Evolutionary conservation across 2,888 invertebrate genomes (phyloP).

Genomic region (Selenia dentaria): DNA sequence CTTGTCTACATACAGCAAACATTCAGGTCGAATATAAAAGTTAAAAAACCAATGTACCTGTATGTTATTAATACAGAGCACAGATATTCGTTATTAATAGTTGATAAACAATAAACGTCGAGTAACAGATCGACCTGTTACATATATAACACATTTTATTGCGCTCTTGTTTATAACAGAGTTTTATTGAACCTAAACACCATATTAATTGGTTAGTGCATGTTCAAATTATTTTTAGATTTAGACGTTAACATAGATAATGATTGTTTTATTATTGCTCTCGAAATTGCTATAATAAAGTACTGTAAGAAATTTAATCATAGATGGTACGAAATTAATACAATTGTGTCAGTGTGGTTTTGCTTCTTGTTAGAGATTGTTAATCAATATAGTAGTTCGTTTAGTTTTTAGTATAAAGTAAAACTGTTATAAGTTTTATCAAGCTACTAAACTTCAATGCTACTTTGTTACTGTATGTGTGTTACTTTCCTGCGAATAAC

Average conservation of each 20-base stretch:
- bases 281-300: conserved; percentile 15
- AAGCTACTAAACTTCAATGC: too few species aligned
- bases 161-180: conserved; percentile 32
- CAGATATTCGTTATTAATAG: conserved; percentile 25
- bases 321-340: background rate
- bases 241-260: conserved; percentile 17
- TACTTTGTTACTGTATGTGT: too few species aligned
- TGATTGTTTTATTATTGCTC: conserved; percentile 17
- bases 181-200: conserved; percentile 30
- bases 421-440: too few species aligned
- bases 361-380: too few species aligned
- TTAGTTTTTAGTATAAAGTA: too few species aligned
- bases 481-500: too few species aligned
- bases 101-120: conserved; percentile 29
- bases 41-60: too few species aligned
- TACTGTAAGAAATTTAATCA: conserved; percentile 6
- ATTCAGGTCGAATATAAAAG: too few species aligned
- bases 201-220: conserved; percentile 29
- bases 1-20: too few species aligned
- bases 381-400: too few species aligned
- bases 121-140: conserved; percentile 30
- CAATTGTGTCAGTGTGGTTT: background rate
- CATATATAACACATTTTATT: conserved; percentile 34
- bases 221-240: conserved; percentile 13
- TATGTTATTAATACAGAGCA: background rate